Base-by-base conservation (phyloP, 2,113 vertebrate species). In the Lampris incognitus region DNA sequence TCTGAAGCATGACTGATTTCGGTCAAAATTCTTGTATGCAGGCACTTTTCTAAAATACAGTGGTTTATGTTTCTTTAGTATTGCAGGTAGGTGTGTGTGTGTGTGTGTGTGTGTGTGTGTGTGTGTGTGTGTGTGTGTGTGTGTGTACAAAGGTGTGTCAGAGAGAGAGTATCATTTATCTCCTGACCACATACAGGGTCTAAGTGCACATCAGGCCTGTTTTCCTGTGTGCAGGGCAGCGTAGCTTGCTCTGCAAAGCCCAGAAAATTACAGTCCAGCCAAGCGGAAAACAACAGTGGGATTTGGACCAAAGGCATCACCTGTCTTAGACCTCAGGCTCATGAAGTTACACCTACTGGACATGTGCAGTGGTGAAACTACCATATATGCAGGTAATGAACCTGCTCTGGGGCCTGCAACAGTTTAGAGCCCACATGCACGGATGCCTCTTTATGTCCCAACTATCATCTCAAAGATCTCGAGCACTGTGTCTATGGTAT, bases 191-290 rank as follows among this genome's bases (percentile, higher is more conserved):
- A 89, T 76, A 87, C 84, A 85, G 78, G 24, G 79, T 78, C 85
- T 89, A 86, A 92, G 89, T 86, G 86, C 74, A 87, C 88, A 88
- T 88, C 83, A 78, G 88, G 82, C 66, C 84, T 83, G 89, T 90
- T 91, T 93, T 79, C 88, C 85, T 85, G 87, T 91, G 90, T 89
- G 84, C 91, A 93, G 88, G 91, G 66, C 89, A 91, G 90, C 87
- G 74, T 88, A 64, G 82, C 87, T 76, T 87, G 88, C 85, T 90
- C 79, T 90, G 86, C 82, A 92, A 92, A 92, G 87, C 86, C 88
- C 87, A 86, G 89, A 81, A 94, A 92, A 95, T 94, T 91, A 93
- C 85, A 88, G 88, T 84, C 84, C 91, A 94, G 71, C 84, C 91
- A 92, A 94, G 93, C 92, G 92, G 92, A 94, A 94, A 94, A 91